Conservation (phyloP, 2,888 invertebrate genomes). For the Arrhopalites spinosus region DNA sequence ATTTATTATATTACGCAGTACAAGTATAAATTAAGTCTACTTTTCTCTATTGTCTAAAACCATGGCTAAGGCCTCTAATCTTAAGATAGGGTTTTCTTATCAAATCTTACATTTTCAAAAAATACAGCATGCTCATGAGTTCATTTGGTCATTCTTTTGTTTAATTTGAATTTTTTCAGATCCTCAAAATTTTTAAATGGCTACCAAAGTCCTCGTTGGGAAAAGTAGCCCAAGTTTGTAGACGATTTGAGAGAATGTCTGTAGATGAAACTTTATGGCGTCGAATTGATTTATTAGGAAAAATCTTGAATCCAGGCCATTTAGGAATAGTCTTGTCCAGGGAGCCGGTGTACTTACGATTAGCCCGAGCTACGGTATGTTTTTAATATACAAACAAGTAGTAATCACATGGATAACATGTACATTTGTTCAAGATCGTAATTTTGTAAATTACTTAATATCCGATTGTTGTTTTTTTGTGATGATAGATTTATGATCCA, state of each 20-base stretch:
- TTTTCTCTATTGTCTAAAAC: not conserved
- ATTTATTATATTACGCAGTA: not conserved
- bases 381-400: too few species aligned
- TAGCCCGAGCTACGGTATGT: slow-evolving; percentile 78
- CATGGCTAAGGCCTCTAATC: not conserved
- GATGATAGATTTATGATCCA: slow-evolving; percentile 33
- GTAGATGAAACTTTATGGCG: slow-evolving; percentile 87
- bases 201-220: slow-evolving; percentile 77
- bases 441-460: too few species aligned
- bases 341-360: slow-evolving; percentile 76
- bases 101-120: not conserved
- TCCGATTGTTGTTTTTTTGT: slow-evolving; percentile 3
- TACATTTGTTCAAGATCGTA: too few species aligned
- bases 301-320: slow-evolving; percentile 70
- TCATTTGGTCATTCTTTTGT: not conserved
- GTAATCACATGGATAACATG: too few species aligned
- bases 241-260: slow-evolving; percentile 76
- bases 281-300: slow-evolving; percentile 74
- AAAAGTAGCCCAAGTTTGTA: slow-evolving; percentile 74
- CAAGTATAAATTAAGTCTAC: not conserved
- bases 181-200: slow-evolving; percentile 71
- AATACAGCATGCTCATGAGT: too few species aligned
- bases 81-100: not conserved
- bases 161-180: slow-evolving; percentile 28
- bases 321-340: slow-evolving; percentile 76